These are phyloP conservation scores for Ephydatia muelleri DNA, from an alignment of 37 sponge, comb jelly and placozoan species.

Conservation along the genomic window DNA sequence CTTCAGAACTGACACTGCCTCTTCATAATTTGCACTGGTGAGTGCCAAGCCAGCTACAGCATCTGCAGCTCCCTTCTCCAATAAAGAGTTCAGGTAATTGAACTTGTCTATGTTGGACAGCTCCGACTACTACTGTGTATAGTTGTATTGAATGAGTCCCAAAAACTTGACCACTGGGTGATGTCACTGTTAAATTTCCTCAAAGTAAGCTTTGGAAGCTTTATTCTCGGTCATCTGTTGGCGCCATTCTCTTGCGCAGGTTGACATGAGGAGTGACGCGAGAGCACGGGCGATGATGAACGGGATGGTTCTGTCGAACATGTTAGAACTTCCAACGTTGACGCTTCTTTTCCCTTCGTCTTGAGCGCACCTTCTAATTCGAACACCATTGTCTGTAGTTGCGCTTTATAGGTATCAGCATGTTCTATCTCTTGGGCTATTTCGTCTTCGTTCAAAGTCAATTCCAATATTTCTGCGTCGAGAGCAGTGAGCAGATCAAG, in stretches of 20 bases:
- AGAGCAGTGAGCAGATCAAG: background rate
- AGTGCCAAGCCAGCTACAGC: no score
- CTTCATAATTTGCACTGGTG: background rate
- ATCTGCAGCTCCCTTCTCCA: no score
- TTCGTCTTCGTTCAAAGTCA: background rate
- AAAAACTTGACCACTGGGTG: background rate
- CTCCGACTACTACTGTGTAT: slow-evolving; percentile 12
- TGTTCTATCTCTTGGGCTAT: slow-evolving; percentile 16
- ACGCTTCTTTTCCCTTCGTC: no score
- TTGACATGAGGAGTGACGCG: background rate
- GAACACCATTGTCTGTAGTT: background rate
- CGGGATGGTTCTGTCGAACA: no score
- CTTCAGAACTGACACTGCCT: background rate
- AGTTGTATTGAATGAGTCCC: slow-evolving; percentile 13
- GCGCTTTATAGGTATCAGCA: slow-evolving; percentile 1
- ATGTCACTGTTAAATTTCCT: background rate
- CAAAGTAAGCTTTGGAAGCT: slow-evolving; percentile 13
- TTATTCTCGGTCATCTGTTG: background rate
- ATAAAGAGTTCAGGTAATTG: slow-evolving; percentile 6
- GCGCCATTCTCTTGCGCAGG: background rate
- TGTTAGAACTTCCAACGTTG: no score
- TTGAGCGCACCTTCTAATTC: no score
- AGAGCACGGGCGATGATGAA: no score
- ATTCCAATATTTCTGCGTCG: background rate
- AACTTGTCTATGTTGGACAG: slow-evolving; percentile 16